Evolutionary conservation across 2,888 invertebrate genomes (phyloP), one percentile per base, ranked within the genome.

Genomic region (Nymphalis c-album): DNA sequence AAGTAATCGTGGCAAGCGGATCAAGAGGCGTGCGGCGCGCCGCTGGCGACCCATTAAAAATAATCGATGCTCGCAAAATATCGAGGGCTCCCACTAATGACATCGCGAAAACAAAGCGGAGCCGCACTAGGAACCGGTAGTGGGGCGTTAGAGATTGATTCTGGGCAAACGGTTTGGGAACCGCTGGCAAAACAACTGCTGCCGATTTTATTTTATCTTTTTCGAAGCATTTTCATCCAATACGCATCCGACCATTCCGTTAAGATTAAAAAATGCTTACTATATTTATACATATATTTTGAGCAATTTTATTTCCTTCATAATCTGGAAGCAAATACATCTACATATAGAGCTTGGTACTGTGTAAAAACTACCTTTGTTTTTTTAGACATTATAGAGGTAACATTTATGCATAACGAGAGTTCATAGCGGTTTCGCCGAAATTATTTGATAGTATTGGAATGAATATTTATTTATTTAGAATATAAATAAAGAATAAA

Each of bases 11-110:
- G 74, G 76, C 76, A 73, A 70, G 71, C 60, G 69, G 74, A 76
- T 76, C 76, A 76, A 78, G 77, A 77, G 81, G 84, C 80, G 75
- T 60, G 70, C 77, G 81, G 79, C 80, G 79, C 79, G 81, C 81
- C 84, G 82, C 78, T 81, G 85, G 84, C 86, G 80, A 81, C 80
- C 90, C 90, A 91, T 92, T 91, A 92, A 91, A 90, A 91, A 90
- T 91, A 91, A 91, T 90, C 90, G 87, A 90, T 88, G 86, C 87
- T 83, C 80, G 87, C 83, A 78, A 90, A 91, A 90, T 91, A 91
- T 91, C 86, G 90, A 90, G 89, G 79, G 85, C 81, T 88, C 87
- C 83, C 91, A 90, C 91, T 91, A 91, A 91, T 91, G 91, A 91
- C 84, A 90, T 90, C 82, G 87, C 85, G 86, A 87, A 91, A 90